phyloP scores from a whole-genome alignment of 2,888 invertebrate species.

The Melanostoma mellinum region DNA sequence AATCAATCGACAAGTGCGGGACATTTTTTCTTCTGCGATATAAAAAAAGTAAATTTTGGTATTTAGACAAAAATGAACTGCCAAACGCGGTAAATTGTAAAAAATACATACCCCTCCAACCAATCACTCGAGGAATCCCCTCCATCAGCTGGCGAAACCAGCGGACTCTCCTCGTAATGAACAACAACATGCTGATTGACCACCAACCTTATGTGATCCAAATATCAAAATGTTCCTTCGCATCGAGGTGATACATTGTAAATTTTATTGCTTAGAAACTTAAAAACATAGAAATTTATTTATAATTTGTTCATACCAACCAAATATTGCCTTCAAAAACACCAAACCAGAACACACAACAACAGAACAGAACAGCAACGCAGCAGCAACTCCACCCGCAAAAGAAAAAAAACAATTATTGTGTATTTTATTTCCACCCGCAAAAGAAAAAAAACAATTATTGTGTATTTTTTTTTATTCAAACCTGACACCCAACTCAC shows the following conservation, averaged over 20 bases:
- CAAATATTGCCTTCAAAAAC: constrained; percentile 54
- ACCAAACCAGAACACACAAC: constrained; percentile 20
- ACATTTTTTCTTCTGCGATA: neutral
- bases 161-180: neutral
- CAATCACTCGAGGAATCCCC: constrained; percentile 15
- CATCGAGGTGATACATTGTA: constrained; percentile 64
- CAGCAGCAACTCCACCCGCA: constrained; percentile 38
- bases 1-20: constrained; percentile 7
- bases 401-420: constrained; percentile 11
- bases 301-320: constrained; percentile 52
- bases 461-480: constrained; percentile 30
- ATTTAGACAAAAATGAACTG: constrained; percentile 33
- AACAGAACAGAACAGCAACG: constrained; percentile 27
- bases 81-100: constrained; percentile 23
- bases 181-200: constrained; percentile 56
- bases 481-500: constrained; percentile 19
- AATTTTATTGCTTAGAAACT: constrained; percentile 33
- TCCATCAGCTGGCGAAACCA: neutral
- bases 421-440: constrained; percentile 36
- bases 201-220: constrained; percentile 56
- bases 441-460: too few species aligned
- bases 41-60: constrained; percentile 11
- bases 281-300: constrained; percentile 39
- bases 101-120: constrained; percentile 43
- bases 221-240: constrained; percentile 68